Evolutionary conservation across 2,113 vertebrate species (phyloP).

Genomic region (Poeciliopsis retropinna): DNA sequence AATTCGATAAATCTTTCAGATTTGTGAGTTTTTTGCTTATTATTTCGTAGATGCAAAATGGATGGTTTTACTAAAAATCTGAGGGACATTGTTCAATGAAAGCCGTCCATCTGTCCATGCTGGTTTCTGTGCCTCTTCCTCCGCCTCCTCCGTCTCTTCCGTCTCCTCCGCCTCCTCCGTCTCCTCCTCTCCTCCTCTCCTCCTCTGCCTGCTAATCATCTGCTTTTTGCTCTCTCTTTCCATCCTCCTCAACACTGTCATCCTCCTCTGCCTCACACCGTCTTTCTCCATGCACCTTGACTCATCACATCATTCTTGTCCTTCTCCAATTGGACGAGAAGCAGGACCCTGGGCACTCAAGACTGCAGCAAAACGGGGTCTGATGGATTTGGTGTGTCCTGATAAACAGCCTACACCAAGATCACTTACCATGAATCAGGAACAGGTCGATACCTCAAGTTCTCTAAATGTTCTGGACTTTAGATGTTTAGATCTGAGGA

Average conservation of each 20-base stretch:
- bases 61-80: conserved; percentile 48
- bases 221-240: conserved; percentile 46
- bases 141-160: conserved; percentile 41
- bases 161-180: too few relatives aligned
- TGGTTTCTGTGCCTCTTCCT: conserved; percentile 40
- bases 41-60: conserved; percentile 25
- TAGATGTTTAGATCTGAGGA: background rate
- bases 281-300: conserved; percentile 56
- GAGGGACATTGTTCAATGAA: conserved; percentile 59
- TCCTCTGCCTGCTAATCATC: conserved; percentile 61
- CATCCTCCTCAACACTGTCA: conserved; percentile 62
- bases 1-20: background rate
- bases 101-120: conserved; percentile 55
- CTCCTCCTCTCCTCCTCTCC: conserved; percentile 38
- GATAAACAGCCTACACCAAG: conserved; percentile 58
- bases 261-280: conserved; percentile 53
- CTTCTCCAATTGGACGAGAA: conserved; percentile 63
- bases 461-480: background rate
- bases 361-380: conserved; percentile 62
- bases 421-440: conserved; percentile 21
- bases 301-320: conserved; percentile 70
- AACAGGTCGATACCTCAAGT: background rate
- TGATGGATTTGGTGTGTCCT: conserved; percentile 47
- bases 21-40: conserved; percentile 20
- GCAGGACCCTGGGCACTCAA: conserved; percentile 54